Base-by-base conservation (phyloP, 1,140 invertebrate species). In the Asobara japonica region DNA sequence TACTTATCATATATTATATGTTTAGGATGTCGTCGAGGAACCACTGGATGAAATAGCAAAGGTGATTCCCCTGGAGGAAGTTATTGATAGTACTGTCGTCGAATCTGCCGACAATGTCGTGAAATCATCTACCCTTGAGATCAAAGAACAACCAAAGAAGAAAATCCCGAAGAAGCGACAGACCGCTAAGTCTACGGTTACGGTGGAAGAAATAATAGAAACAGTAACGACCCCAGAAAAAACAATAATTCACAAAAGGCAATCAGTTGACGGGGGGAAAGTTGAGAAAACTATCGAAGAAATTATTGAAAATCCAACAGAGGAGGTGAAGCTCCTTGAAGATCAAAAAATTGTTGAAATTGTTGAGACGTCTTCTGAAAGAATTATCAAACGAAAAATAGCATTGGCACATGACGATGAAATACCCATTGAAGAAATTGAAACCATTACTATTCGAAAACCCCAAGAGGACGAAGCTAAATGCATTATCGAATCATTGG, bases 371-470 rank as follows among this genome's bases (percentile, higher is more conserved):
- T 60, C 60, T n/a, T 36, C 71, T 29, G 45, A 68, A 70, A 73
- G 73, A 61, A 69, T 72, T 3, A 74, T 71, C n/a, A 76, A 79
- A 29, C 73, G 72, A 22, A 73, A 78, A 56, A 74, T 64, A 22
- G 56, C 74, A 65, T 41, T 74, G n/a, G 76, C 78, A 62, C 71
- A 76, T 10, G 72, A 78, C 30, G 74, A 75, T 38, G 72, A 78
- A 29, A 41, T 75, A 38, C 70, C 70, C 41, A 69, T 36, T 8
- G 61, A 72, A 61, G 65, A 70, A 36, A 20, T 56, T 25, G 51
- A 56, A 25, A 56, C 22, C 2, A 75, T 80, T 71, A 73, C 11
- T 22, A 27, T 56, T 10, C 20, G 22, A 13, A 56, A 56, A 27
- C 51, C 20, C 25, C 20, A 56, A 27, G 1, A 13, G 7, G 51